These are phyloP conservation scores for Carollia perspicillata DNA, from an alignment of 2,113 vertebrate genomes.

Conservation along the genomic window DNA sequence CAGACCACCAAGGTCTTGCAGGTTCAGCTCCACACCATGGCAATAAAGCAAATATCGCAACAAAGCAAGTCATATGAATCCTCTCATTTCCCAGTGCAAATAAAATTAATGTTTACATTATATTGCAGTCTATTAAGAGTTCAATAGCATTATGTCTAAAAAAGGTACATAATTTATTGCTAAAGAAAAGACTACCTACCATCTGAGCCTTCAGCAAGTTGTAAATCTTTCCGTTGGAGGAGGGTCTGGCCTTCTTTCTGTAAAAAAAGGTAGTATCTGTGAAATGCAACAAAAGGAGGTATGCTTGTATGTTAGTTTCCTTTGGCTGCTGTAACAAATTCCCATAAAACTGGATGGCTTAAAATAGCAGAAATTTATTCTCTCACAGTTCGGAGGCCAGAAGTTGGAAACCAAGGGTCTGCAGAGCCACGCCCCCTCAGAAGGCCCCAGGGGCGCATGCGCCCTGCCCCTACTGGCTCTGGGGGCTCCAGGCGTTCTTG, in stretches of 20 bases:
- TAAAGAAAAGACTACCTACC: not conserved
- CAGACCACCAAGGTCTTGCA: not conserved
- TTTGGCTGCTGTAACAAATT: not conserved
- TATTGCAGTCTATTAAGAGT: not conserved
- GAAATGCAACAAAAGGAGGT: not conserved
- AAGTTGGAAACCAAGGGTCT: not conserved
- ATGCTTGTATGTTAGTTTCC: not conserved
- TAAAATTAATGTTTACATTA: not conserved
- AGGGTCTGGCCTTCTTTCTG: not conserved
- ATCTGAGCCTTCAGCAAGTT: not conserved
- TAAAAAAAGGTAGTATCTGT: not conserved
- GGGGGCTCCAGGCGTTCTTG: not conserved
- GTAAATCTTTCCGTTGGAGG: not conserved
- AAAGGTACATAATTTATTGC: not conserved
- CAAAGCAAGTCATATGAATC: not conserved
- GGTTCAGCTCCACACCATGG: not conserved
- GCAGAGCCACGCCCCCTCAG: not conserved
- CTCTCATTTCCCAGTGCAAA: not conserved
- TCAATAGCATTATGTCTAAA: not conserved
- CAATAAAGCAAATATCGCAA: no score
- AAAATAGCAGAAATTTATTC: not conserved
- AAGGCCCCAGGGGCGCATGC: not conserved
- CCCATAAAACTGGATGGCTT: not conserved
- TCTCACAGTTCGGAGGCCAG: not conserved
- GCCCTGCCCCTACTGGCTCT: not conserved